phyloP scores from a whole-genome alignment of 1,140 invertebrate species.

The Drosophila sp. region DNA sequence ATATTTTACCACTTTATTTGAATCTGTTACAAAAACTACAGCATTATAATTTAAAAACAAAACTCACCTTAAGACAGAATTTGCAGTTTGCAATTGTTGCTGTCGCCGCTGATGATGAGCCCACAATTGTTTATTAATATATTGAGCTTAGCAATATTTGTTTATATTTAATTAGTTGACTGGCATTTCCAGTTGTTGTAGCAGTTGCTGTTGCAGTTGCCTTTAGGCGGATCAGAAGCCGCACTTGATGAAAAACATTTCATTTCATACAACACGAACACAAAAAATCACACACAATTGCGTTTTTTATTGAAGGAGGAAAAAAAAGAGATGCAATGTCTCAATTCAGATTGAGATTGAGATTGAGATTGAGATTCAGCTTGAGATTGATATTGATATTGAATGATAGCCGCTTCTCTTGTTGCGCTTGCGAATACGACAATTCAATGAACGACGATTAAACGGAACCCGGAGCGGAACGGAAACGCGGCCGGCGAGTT shows the following conservation, averaged over 20 bases:
- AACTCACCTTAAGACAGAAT: constrained; percentile 19
- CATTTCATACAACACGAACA: constrained; percentile 23
- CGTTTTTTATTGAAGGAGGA: background rate
- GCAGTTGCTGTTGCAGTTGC: background rate
- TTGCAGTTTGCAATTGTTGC: background rate
- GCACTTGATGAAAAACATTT: constrained; percentile 18
- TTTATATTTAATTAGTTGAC: constrained; percentile 11
- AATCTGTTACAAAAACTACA: no score
- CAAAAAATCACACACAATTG: constrained; percentile 48
- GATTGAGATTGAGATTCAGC: background rate
- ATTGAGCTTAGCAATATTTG: constrained; percentile 9
- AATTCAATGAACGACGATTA: constrained; percentile 8
- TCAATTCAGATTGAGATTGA: no score
- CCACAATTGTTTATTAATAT: background rate
- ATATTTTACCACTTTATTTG: no score
- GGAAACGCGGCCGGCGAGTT: constrained; percentile 84
- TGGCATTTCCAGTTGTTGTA: constrained; percentile 14
- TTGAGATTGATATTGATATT: background rate
- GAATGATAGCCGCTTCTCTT: background rate
- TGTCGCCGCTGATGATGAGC: background rate
- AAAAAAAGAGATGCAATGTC: no score
- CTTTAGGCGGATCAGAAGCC: constrained; percentile 7
- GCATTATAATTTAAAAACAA: no score
- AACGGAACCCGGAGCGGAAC: constrained; percentile 54
- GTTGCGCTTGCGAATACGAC: constrained; percentile 27